A percentile compares a stretch with the other conserved stretches of the same genome.
Conservation (phyloP, 23 tunicate species). For the Phallusia fumigata region DNA sequence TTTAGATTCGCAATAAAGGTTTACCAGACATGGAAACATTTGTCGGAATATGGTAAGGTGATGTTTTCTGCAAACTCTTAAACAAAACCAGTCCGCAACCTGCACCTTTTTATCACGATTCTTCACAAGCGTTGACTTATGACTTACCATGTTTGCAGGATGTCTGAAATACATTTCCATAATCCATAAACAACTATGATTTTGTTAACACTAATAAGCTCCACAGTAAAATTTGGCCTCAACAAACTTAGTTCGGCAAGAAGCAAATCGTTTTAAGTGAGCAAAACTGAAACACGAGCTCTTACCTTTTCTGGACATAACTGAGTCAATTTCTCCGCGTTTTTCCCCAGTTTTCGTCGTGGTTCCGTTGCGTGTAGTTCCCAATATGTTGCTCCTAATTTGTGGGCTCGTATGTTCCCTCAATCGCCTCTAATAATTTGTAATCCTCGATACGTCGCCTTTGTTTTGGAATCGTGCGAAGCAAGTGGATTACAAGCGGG, state of each 20-base stretch:
- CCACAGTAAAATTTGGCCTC: too few species aligned
- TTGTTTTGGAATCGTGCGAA: not conserved
- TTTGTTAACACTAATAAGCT: too few species aligned
- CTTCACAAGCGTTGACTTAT: not conserved
- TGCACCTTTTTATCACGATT: too few species aligned
- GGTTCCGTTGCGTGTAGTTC: not conserved
- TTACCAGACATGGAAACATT: too few species aligned
- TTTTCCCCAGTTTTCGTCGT: not conserved
- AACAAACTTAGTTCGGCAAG: too few species aligned
- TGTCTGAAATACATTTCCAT: not conserved
- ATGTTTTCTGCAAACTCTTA: too few species aligned
- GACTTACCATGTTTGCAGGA: not conserved
- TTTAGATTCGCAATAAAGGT: too few species aligned
- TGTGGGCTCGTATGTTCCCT: not conserved
- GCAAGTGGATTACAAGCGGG: too few species aligned
- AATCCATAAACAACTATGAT: not conserved
- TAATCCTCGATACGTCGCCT: not conserved
- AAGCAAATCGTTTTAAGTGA: not conserved
- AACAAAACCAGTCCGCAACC: too few species aligned
- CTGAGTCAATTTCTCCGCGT: not conserved
- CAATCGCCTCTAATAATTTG: not conserved
- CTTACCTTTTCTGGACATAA: conserved; percentile 8
- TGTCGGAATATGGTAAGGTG: too few species aligned
- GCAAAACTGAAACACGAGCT: not conserved
- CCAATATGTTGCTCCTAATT: not conserved